Evolutionary conservation across 2,797 vertebrate species (phyloP), one percentile per base, ranked within the genome.

Genomic region (Enteromius fasciolatus): DNA sequence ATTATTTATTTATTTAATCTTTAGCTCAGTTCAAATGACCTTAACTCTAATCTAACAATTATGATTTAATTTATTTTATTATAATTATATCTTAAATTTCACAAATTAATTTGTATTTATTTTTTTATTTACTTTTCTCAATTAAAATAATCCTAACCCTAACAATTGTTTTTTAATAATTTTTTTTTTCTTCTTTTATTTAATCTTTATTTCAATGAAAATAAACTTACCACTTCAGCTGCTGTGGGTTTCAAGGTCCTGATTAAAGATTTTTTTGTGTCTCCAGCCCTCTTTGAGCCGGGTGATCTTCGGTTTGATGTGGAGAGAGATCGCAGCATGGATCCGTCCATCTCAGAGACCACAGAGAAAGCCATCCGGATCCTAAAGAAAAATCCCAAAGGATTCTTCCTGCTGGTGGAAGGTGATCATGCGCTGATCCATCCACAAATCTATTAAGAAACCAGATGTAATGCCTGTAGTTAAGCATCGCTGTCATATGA

Each of bases 321-420:
- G 39, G 94, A 95, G n/a, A 87, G 94, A 41, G 89, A 95, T 83
- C 90, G 87, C 0, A 83, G 57, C 23, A 91, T 91, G 92, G 94
- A 95, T 82, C 94, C 94, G 0, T 94, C 94, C 87, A 90, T 95
- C 12, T 52, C 83, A 0, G 93, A 95, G 85, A 94, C 89, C 36
- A 94, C 92, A 2, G 94, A 95, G 70, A 95, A 95, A 81, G 94
- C 94, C 84, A 91, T 95, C 57, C 92, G 89, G 86, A 95, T 95
- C 86, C 93, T 95, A 20, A 88, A 87, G 86, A 95, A 90, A 89
- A 95, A 95, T 87, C 93, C 93, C 0, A 93, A 90, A 17, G 94
- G 95, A 31, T 95, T 95, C 91, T 95, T 95, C 86, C 90, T 95
- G 59, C 88, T 95, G 48, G 94, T 95, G 84, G 94, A 95, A 85